Conservation (phyloP, 2,888 invertebrate species). For the Limnephilus auricula region DNA sequence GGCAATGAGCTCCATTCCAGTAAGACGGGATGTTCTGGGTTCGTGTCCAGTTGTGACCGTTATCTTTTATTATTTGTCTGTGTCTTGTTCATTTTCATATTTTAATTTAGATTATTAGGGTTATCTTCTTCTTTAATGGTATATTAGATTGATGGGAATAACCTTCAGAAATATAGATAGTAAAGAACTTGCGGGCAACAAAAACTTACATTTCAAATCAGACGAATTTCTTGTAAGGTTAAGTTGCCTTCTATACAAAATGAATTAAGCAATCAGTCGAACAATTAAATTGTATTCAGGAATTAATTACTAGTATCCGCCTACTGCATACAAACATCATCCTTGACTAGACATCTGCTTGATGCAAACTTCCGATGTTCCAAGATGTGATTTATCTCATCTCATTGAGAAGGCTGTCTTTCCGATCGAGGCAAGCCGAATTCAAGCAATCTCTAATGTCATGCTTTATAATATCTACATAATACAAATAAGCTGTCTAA, state of each 20-base stretch:
- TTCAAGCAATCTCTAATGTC: background rate
- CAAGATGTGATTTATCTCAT: background rate
- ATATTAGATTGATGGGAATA: too few relatives aligned
- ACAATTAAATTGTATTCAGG: background rate
- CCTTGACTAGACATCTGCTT: background rate
- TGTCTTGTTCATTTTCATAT: too few relatives aligned
- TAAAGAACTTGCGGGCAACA: background rate
- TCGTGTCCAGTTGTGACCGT: too few relatives aligned
- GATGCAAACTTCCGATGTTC: background rate
- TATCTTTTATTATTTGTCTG: too few relatives aligned
- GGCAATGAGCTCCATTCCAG: too few relatives aligned
- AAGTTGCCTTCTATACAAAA: background rate
- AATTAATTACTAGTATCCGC: background rate
- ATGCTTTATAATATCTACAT: background rate
- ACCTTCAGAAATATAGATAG: too few relatives aligned
- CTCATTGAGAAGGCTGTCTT: background rate
- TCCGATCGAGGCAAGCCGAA: background rate
- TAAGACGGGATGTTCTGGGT: too few relatives aligned
- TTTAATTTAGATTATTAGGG: too few relatives aligned
- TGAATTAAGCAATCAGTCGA: slow-evolving; percentile 2
- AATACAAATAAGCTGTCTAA: background rate
- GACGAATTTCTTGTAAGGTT: background rate
- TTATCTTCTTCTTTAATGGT: too few relatives aligned
- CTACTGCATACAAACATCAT: background rate
- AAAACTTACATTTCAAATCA: background rate